phyloP scores from a whole-genome alignment of 2,113 vertebrate genomes.

The Festucalex cinctus region DNA sequence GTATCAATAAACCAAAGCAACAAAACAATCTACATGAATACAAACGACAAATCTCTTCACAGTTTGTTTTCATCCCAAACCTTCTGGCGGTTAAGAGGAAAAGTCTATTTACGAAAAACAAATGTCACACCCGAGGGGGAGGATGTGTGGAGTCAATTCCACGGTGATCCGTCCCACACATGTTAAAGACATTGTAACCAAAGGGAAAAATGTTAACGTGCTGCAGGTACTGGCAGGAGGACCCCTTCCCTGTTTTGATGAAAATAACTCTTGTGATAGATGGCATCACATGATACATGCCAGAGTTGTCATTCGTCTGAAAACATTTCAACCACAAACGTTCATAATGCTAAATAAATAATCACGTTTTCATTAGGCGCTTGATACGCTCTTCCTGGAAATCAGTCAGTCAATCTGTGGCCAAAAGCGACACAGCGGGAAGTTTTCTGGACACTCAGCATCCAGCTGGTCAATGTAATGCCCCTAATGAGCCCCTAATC shows the following conservation, averaged over 20 bases:
- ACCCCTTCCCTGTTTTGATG: background rate
- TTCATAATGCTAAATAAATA: background rate
- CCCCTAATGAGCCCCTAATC: conserved; percentile 4
- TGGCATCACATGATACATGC: background rate
- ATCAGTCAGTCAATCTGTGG: background rate
- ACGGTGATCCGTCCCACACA: background rate
- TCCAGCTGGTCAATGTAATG: conserved; percentile 11
- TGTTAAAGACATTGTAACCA: background rate
- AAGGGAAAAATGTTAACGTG: background rate
- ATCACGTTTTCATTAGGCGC: background rate
- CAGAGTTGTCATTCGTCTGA: background rate
- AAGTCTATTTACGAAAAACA: background rate
- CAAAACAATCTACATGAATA: too few relatives aligned
- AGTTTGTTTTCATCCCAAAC: too few relatives aligned
- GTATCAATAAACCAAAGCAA: too few relatives aligned
- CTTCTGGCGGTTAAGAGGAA: background rate
- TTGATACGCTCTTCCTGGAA: too few relatives aligned
- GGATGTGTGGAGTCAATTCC: background rate
- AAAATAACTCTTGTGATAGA: background rate
- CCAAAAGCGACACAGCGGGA: background rate
- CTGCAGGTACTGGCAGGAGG: background rate
- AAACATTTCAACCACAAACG: background rate
- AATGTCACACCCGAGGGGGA: background rate
- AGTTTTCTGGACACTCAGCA: background rate
- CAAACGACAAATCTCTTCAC: too few relatives aligned